Evolutionary conservation across 2,888 invertebrate genomes (phyloP), one percentile per base, ranked within the genome.

Genomic region (Smittia aterrima): DNA sequence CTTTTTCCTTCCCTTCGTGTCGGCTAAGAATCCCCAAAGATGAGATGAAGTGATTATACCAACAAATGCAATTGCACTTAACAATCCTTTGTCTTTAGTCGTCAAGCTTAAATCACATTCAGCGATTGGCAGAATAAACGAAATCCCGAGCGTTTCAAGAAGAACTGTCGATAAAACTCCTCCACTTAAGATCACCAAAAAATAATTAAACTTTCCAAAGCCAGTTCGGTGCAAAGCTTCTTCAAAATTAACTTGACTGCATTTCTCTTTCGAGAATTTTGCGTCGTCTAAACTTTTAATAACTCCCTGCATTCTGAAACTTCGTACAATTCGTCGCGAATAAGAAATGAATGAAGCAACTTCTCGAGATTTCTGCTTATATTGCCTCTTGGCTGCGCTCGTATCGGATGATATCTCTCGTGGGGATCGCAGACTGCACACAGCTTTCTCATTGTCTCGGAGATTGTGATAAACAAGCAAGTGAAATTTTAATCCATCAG

Each of bases 1-100:
- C 66, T 80, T 82, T 77, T 83, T 81, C 73, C 86, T 78, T 7
- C 87, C 87, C 75, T 80, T 82, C 4, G 85, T 85, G 77, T 87
- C 87, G 0, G 86, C 86, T 47, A 86, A 77, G 77, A 84, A 85
- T 6, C 87, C 87, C 86, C 86, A 87, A 62, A 86, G 78, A 79
- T 86, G 85, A 1, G 86, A 86, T 66, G 85, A 85, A 1, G 83
- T 78, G 41, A 87, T 84, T 77, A 86, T 85, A 77, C 84, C 84
- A 40, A 81, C 79, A 78, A 83, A 82, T 4, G 82, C 81, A 25
- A 81, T 79, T 16, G 82, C 82, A 75, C 80, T 81, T 62, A 84
- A 79, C 72, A 82, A 79, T 13, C 84, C 84, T 66, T 82, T 82
- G 75, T 83, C 80, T 32, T 78, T 77, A 1, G 82, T 81, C 4